Evolutionary conservation across 2,888 invertebrate species (phyloP).

Genomic region (Mimumesa dahlbomi): DNA sequence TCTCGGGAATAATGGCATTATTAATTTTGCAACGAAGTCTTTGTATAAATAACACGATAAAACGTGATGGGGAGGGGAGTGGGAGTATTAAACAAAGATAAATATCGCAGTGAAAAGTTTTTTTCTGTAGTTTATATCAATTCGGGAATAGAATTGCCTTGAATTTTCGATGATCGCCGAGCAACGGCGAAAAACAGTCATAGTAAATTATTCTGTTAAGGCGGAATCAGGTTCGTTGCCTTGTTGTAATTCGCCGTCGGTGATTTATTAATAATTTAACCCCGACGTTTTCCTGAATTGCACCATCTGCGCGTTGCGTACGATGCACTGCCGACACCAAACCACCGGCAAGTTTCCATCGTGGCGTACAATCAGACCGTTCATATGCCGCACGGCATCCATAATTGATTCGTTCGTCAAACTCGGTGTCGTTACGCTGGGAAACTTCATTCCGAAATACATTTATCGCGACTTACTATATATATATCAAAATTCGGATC

Average conservation of each 20-base stretch:
- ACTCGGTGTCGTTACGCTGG: constrained; percentile 24
- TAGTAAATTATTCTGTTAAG: constrained; percentile 56
- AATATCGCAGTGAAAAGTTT: no score
- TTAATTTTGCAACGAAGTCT: no score
- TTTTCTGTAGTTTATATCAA: no score
- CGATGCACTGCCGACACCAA: constrained; percentile 12
- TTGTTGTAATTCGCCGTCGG: constrained; percentile 31
- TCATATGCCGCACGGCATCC: not conserved
- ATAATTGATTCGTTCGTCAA: constrained; percentile 37
- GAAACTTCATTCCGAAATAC: no score
- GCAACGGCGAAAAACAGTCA: constrained; percentile 31
- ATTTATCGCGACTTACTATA: no score
- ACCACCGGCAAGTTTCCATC: constrained; percentile 23
- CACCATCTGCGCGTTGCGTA: constrained; percentile 50
- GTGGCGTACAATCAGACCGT: constrained; percentile 28
- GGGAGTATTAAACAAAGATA: no score
- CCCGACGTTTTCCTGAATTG: constrained; percentile 52
- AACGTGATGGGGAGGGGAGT: no score
- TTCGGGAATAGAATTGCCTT: no score
- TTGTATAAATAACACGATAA: no score
- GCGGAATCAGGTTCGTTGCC: constrained; percentile 46
- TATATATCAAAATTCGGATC: no score
- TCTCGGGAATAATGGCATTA: no score
- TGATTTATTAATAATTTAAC: constrained; percentile 53
- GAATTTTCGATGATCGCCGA: not conserved